A percentile compares a stretch with the other conserved stretches of the same genome.
These are phyloP conservation scores for Lottia gigantea DNA, from an alignment of 2,888 invertebrate species.

Conservation along the genomic window DNA sequence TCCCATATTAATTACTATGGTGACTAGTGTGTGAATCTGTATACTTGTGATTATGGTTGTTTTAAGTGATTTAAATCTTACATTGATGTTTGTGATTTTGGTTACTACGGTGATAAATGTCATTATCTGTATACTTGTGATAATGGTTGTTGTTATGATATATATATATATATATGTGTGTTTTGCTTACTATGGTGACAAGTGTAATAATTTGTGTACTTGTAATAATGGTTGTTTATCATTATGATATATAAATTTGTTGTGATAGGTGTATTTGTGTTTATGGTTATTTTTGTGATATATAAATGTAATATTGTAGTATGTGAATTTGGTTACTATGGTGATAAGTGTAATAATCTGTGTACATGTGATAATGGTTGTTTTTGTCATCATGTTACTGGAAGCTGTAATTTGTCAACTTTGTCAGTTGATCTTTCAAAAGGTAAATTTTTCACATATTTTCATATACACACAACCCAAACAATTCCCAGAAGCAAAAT, in stretches of 20 bases:
- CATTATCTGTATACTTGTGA: conserved; percentile 50
- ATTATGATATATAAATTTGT: too few species aligned
- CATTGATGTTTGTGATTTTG: conserved; percentile 53
- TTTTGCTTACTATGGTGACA: conserved; percentile 53
- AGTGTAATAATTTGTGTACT: conserved; percentile 50
- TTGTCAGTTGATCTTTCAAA: conserved; percentile 26
- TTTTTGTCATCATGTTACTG: conserved; percentile 57
- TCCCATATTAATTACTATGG: conserved; percentile 53
- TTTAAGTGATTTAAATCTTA: neutral
- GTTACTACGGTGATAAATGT: conserved; percentile 57
- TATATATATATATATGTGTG: too few species aligned
- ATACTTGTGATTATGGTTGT: conserved; percentile 39
- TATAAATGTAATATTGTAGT: conserved; percentile 39
- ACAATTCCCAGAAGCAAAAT: too few species aligned
- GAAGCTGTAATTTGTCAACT: conserved; percentile 51
- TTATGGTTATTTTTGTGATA: neutral
- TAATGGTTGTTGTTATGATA: conserved; percentile 47
- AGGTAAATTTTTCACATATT: conserved; percentile 27
- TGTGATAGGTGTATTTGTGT: too few species aligned
- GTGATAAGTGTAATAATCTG: conserved; percentile 45
- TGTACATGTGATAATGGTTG: conserved; percentile 57
- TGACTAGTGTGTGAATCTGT: conserved; percentile 46
- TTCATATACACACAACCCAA: too few species aligned
- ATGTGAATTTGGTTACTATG: conserved; percentile 58
- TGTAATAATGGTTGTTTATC: conserved; percentile 49